A percentile compares a stretch with the other conserved stretches of the same genome.
Evolutionary conservation across 2,113 vertebrate species (phyloP).

Genomic region (Sphaerodactylus townsendi): DNA sequence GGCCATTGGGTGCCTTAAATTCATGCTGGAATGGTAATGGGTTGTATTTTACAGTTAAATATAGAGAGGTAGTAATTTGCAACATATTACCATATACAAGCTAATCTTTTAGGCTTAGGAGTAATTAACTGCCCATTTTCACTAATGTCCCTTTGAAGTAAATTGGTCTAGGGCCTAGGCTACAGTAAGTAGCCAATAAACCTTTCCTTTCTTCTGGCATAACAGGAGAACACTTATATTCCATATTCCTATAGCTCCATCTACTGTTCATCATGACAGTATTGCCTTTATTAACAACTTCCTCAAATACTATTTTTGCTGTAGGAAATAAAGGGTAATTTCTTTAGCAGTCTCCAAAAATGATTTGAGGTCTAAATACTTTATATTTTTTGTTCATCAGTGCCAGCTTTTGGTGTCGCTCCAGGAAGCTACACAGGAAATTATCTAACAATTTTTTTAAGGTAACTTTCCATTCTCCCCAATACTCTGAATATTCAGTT

Average conservation of each 20-base stretch:
- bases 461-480: too few relatives aligned
- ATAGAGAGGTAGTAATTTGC: neutral
- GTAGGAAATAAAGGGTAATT: neutral
- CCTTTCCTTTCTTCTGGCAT: neutral
- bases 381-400: neutral
- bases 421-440: neutral
- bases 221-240: neutral
- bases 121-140: conserved; percentile 17
- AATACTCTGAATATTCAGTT: too few relatives aligned
- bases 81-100: neutral
- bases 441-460: too few relatives aligned
- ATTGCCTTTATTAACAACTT: neutral
- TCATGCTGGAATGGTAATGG: neutral
- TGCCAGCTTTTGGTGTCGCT: neutral
- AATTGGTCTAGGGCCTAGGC: neutral
- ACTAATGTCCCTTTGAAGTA: neutral
- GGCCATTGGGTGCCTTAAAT: neutral
- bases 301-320: neutral
- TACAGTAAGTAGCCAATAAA: neutral
- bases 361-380: neutral
- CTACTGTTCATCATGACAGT: conserved; percentile 47
- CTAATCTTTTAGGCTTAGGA: conserved; percentile 1
- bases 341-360: neutral
- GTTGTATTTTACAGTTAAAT: neutral
- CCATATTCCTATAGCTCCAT: conserved; percentile 57